A percentile compares a stretch with the other conserved stretches of the same genome.
Evolutionary conservation across 1,140 invertebrate genomes (phyloP).

Genomic region (Aradophagus sp.): DNA sequence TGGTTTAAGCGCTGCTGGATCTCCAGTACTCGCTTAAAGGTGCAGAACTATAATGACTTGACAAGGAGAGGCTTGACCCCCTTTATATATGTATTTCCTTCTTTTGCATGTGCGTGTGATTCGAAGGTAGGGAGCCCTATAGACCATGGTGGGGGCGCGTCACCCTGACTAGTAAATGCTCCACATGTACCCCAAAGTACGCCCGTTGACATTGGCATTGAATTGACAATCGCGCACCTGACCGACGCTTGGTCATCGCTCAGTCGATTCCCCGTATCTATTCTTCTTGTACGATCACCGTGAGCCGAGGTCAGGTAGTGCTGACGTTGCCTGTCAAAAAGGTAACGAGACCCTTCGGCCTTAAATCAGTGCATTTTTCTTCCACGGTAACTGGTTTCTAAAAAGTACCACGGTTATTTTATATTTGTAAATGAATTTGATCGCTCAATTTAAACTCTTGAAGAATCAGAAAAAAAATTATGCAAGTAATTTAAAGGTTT

Average conservation of each 20-base stretch:
- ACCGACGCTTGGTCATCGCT: constrained; percentile 31
- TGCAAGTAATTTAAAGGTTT: no score
- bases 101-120: constrained; percentile 56
- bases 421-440: no score
- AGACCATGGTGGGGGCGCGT: constrained; percentile 60
- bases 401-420: no score
- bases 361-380: no score
- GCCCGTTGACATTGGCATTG: constrained; percentile 68
- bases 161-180: constrained; percentile 55
- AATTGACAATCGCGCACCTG: constrained; percentile 43
- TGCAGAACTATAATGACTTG: constrained; percentile 63
- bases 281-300: constrained; percentile 29
- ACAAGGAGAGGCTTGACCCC: constrained; percentile 61
- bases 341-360: constrained; percentile 27
- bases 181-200: constrained; percentile 52
- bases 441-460: no score
- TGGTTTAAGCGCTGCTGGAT: constrained; percentile 64
- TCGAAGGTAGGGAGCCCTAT: constrained; percentile 66
- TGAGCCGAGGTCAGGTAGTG: constrained; percentile 50
- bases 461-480: no score
- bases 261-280: constrained; percentile 13
- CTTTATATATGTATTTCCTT: constrained; percentile 67
- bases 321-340: constrained; percentile 36
- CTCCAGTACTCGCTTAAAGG: constrained; percentile 66
- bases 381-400: no score